phyloP scores from a whole-genome alignment of 2,797 vertebrate species.

The Telmatherina bonti region DNA sequence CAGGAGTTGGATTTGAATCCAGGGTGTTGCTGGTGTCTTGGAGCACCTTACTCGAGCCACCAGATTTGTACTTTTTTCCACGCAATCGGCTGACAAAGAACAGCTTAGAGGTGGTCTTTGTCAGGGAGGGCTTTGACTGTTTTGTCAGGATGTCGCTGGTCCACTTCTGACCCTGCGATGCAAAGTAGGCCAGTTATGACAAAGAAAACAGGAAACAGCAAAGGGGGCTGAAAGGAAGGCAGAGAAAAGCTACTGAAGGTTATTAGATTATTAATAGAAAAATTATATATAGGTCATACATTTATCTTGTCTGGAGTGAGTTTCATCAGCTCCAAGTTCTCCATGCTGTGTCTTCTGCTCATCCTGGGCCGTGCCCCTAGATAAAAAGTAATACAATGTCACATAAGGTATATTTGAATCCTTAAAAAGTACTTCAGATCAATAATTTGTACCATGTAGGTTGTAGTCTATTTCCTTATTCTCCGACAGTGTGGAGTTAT shows the following conservation, averaged over 20 bases:
- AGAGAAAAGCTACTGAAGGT: background rate
- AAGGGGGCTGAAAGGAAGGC: background rate
- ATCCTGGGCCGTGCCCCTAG: constrained; percentile 87
- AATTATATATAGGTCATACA: constrained; percentile 50
- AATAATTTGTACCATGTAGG: constrained; percentile 80
- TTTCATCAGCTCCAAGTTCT: constrained; percentile 97
- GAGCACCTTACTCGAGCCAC: constrained; percentile 88
- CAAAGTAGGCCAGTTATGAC: constrained; percentile 19
- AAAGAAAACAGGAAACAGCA: background rate
- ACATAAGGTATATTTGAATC: background rate
- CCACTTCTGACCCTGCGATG: constrained; percentile 92
- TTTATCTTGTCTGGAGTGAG: constrained; percentile 95
- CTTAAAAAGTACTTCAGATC: background rate
- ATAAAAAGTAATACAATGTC: background rate
- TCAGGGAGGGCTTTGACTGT: constrained; percentile 89
- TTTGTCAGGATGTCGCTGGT: constrained; percentile 92
- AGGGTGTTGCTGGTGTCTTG: constrained; percentile 94
- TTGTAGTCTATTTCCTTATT: constrained; percentile 85
- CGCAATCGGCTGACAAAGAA: constrained; percentile 94
- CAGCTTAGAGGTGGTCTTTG: constrained; percentile 93
- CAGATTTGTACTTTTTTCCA: constrained; percentile 91
- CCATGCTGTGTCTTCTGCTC: constrained; percentile 95
- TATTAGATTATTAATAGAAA: background rate
- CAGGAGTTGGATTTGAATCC: constrained; percentile 75
- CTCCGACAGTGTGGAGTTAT: constrained; percentile 90